These are phyloP conservation scores for Callyntrura sp. DNA, from an alignment of 2,888 invertebrate genomes.

Conservation along the genomic window DNA sequence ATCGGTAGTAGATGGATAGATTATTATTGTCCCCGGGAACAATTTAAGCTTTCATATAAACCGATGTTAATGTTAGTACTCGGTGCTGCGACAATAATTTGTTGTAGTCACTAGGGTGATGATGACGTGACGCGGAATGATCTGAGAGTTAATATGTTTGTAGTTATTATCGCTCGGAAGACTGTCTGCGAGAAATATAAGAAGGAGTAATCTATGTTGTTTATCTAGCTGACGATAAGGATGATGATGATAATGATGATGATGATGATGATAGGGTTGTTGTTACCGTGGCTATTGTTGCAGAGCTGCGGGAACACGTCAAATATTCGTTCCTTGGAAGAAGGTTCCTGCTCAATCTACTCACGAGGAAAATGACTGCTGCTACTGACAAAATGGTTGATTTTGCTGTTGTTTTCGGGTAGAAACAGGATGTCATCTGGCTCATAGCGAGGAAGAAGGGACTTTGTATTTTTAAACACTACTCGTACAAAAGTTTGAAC, in stretches of 20 bases:
- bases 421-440: neutral
- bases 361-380: neutral
- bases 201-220: neutral
- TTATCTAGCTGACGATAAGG: slow-evolving; percentile 1
- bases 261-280: neutral
- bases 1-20: too few species aligned
- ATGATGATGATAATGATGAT: neutral
- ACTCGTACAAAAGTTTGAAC: neutral
- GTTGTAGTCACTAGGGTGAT: too few species aligned
- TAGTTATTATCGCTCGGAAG: slow-evolving; percentile 34
- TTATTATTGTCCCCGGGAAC: neutral
- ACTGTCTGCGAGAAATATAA: neutral
- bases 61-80: too few species aligned
- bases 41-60: neutral
- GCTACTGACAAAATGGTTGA: neutral
- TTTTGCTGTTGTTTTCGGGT: neutral
- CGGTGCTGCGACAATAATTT: too few species aligned
- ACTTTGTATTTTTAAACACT: neutral
- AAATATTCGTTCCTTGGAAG: too few species aligned
- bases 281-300: neutral
- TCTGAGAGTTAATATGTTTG: neutral
- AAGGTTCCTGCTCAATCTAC: too few species aligned
- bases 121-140: too few species aligned
- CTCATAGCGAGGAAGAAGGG: neutral
- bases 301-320: too few species aligned